Base-by-base conservation (phyloP, 2,888 invertebrate species). In the Cephus pulcher region DNA sequence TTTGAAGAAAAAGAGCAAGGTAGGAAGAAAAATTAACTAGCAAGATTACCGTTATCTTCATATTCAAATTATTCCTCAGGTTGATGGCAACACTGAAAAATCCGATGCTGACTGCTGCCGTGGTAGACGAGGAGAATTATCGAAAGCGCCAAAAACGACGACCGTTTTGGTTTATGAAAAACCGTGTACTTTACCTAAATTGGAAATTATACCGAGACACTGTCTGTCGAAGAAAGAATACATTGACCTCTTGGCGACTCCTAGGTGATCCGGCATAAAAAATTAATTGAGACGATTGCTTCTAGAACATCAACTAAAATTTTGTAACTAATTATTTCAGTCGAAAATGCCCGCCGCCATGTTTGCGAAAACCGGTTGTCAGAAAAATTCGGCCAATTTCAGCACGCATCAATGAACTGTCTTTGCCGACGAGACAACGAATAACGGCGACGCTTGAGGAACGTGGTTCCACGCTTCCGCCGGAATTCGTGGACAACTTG, bases 201-300 rank as follows among this genome's bases (percentile, higher is more conserved):
- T 75, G 30, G 84, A 84, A 75, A 81, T 80, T 1, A 81, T 88
- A 76, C 89, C 90, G 6, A 84, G 90, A 6, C 85, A 89, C 70
- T 86, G 86, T 75, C 74, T 90, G 35, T 81, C 87, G n/a, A 90
- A 86, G 76, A 56, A 87, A 69, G 85, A 88, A 37, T 85, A 90
- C 82, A 76, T 89, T 9, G 78, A 90, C 4, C 71, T 87, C 70
- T 82, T 90, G 35, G 85, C 91, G 3, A 83, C 82, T 1, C 86
- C 88, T 4, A 87, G 82, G 90, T 90, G 83, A 80, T 2, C 23
- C 15, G 23, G 1, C 11, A 23, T 2, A 9, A 15, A 9, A 23
- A 56, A 2, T 56, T 6, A 6, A 23, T 56, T 0, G 56, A 2
- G 23, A 6, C 9, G 23, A 56, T 23, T 23, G 15, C 15, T 56